These are phyloP conservation scores for Ectemnius lituratus DNA, from an alignment of 2,888 invertebrate species.

Conservation along the genomic window DNA sequence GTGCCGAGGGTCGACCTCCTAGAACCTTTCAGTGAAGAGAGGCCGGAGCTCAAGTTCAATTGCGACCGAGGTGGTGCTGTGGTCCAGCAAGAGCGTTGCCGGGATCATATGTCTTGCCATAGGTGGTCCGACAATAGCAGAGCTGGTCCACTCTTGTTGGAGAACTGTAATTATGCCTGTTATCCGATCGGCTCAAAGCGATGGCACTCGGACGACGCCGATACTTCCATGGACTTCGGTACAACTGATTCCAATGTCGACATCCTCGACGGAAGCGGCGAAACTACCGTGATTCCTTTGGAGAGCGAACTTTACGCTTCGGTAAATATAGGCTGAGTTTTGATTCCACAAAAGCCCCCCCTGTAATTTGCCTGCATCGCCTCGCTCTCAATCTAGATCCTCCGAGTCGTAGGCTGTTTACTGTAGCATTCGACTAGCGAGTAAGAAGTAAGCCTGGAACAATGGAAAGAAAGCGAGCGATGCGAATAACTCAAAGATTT, in stretches of 20 bases:
- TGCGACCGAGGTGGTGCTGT: slow-evolving; percentile 85
- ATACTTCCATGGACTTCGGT: slow-evolving; percentile 20
- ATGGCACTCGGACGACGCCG: slow-evolving; percentile 36
- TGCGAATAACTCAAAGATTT: no score
- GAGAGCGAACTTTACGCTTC: slow-evolving; percentile 48
- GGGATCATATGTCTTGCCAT: slow-evolving; percentile 83
- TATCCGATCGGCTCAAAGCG: slow-evolving; percentile 54
- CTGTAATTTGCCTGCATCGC: no score
- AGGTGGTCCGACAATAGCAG: slow-evolving; percentile 82
- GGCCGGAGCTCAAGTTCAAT: slow-evolving; percentile 84
- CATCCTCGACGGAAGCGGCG: slow-evolving; percentile 69
- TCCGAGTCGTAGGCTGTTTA: no score
- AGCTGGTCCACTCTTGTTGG: slow-evolving; percentile 83
- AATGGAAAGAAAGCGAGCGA: no score
- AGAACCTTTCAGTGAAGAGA: slow-evolving; percentile 79
- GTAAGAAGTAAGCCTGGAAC: no score
- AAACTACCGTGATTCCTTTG: slow-evolving; percentile 65
- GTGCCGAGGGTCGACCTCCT: slow-evolving; percentile 84
- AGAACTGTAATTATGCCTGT: slow-evolving; percentile 86
- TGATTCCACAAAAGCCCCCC: no score
- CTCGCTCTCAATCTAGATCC: no score
- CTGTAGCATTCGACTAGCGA: no score
- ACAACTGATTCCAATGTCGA: slow-evolving; percentile 33
- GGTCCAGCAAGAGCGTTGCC: slow-evolving; percentile 86
- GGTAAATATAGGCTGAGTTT: slow-evolving; percentile 28